Evolutionary conservation across 1,140 invertebrate genomes (phyloP), one percentile per base, ranked within the genome.

Genomic region (Drosophila insularis): DNA sequence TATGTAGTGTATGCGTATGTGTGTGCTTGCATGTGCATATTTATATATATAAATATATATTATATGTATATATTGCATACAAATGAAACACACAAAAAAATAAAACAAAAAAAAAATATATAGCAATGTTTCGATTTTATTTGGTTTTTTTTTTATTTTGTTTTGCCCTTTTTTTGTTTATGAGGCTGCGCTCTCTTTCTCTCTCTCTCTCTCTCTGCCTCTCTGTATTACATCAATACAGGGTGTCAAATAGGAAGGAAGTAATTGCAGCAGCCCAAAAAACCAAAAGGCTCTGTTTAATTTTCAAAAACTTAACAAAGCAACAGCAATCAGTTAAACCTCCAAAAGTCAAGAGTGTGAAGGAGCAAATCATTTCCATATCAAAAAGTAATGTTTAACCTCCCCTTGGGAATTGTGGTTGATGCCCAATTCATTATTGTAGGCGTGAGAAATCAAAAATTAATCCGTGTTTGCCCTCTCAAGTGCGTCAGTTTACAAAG

Each of bases 111-210:
- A 21, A 8, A 19, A 21, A 46, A 8, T 10, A 46, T 14, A 46
- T 46, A 50, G 14, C 40, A 50, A 50, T 19, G 19, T 19, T 50
- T 50, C 17, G 43, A 50, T 50, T 50, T 50, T 50, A 50, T 50
- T 50, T 19, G 43, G 17, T 50, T 50, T 50, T 19, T 10, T 10
- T 50, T 50, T 50, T 7, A 21, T 19, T 50, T 50, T 19, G 43
- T 50, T 50, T 50, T 50, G 43, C 43, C 13, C 43, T 21, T 50
- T 50, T 43, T 21, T 50, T 50, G 43, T 50, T 19, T 50, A 50
- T 21, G 43, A 50, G 43, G 43, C 19, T 46, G 43, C 19, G 43
- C 43, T 17, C 43, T 50, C 43, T 50, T 17, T 50, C 23, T 27
- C 23, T 27, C 23, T 27, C 23, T 50, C 17, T 50, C 43, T 50